Evolutionary conservation across 2,888 invertebrate genomes (phyloP), one percentile per base, ranked within the genome.

Genomic region (Callinectes sapidus): DNA sequence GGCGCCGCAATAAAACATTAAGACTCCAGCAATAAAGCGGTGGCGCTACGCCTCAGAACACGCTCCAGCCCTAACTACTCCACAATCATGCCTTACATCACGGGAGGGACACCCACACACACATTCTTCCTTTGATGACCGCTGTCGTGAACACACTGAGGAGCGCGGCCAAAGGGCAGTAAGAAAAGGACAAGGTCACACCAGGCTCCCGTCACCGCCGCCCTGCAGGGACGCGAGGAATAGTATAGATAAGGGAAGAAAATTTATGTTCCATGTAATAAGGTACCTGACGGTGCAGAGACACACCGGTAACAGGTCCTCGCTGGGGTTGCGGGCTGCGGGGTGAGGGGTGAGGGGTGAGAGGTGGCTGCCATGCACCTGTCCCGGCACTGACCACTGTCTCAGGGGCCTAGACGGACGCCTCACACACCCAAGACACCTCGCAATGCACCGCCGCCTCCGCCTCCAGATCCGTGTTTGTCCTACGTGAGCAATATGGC

Each of bases 361-460:
- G 61, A 23, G 61, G 23, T 61, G 61, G 61, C 61, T 61, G 61
- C 61, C 61, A 61, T n/a, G n/a, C n/a, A n/a, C 55, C 55, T 16
- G 16, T 55, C 55, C 14, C 55, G 55, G 55, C 55, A 55, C 55
- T 71, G n/a, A 71, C 66, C 66, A 71, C 66, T 71, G 66, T 71
- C 66, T 71, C 66, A n/a, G 6, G 16, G 55, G 10, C 18, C 13
- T n/a, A n/a, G n/a, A n/a, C 13, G 10, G 55, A 8, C 55, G 55
- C 10, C 66, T n/a, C 23, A 2, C 8, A 23, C 8, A 8, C 66
- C 66, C 66, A 32, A 81, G 77, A 81, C 77, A 32, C 32, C 77
- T 81, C 16, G 77, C 77, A 81, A 81, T 81, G 77, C 77, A 81
- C 32, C 32, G 77, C 77, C 28, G 77, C 77, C 77, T 81, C 77